phyloP scores from a whole-genome alignment of 1,140 invertebrate genomes.

The Eufriesea mexicana region DNA sequence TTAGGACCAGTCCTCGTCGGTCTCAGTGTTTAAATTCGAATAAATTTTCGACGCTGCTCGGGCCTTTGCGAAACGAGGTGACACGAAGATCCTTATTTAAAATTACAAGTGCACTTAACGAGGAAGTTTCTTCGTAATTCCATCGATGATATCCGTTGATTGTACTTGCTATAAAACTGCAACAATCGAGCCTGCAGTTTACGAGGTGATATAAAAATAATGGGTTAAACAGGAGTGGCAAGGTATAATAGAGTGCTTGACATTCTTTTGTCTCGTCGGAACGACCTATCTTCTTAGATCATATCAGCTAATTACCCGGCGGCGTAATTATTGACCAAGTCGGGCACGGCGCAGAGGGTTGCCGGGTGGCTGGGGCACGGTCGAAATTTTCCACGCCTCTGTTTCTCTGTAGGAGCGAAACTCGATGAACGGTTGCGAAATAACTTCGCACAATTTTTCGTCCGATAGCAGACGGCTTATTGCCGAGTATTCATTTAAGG shows the following conservation, averaged over 20 bases:
- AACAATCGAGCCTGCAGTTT: conserved; percentile 51
- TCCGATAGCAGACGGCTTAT: conserved; percentile 41
- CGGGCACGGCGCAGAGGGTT: background rate
- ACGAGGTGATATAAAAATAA: conserved; percentile 62
- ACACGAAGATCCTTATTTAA: conserved; percentile 9
- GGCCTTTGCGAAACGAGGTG: no score
- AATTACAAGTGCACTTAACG: conserved; percentile 11
- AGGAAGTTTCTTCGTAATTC: background rate
- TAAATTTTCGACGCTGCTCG: background rate
- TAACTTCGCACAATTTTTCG: conserved; percentile 43
- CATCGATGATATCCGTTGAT: conserved; percentile 2
- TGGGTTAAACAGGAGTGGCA: conserved; percentile 56
- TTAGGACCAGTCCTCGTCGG: no score
- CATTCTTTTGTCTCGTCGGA: conserved; percentile 67
- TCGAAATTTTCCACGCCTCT: conserved; percentile 50
- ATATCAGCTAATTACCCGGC: conserved; percentile 68
- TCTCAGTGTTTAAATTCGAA: no score
- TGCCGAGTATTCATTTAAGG: conserved; percentile 47
- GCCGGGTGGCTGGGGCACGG: background rate
- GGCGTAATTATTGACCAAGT: conserved; percentile 62
- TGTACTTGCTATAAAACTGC: conserved; percentile 49
- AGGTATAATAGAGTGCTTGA: conserved; percentile 62
- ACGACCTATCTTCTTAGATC: conserved; percentile 66
- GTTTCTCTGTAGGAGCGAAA: conserved; percentile 10
- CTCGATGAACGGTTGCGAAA: conserved; percentile 48